Percentiles rank a stretch among this genome's conserved stretches.
phyloP scores from a whole-genome alignment of 1,140 invertebrate species.

The Dreissena polymorpha region DNA sequence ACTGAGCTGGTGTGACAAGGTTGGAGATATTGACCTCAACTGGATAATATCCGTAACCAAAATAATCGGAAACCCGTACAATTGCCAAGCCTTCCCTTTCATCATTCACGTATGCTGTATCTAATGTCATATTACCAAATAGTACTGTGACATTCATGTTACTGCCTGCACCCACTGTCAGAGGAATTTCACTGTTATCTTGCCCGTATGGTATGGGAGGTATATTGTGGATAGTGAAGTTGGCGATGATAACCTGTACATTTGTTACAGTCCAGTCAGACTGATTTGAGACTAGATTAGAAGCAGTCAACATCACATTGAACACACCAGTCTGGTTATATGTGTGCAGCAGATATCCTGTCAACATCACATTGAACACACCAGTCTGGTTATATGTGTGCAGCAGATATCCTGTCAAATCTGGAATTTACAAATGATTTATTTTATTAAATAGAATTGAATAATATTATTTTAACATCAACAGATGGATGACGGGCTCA shows the following conservation, averaged over 20 bases:
- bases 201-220: constrained; percentile 51
- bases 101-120: constrained; percentile 28
- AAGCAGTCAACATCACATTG: constrained; percentile 31
- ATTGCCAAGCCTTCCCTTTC: constrained; percentile 41
- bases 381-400: constrained; percentile 32
- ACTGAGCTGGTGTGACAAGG: constrained; percentile 35
- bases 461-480: no score
- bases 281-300: constrained; percentile 43
- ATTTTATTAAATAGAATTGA: no score
- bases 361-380: constrained; percentile 38
- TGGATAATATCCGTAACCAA: constrained; percentile 35
- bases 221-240: constrained; percentile 45
- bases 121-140: constrained; percentile 46
- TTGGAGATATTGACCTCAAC: constrained; percentile 52
- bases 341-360: constrained; percentile 51
- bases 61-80: constrained; percentile 37
- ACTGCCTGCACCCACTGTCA: constrained; percentile 35
- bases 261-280: constrained; percentile 17
- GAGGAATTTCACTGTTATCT: constrained; percentile 11
- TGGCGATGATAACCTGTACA: constrained; percentile 45
- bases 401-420: constrained; percentile 53
- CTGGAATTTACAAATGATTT: constrained; percentile 12
- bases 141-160: constrained; percentile 33
- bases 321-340: constrained; percentile 32
- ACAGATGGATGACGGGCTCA: no score